These are phyloP conservation scores for Galeopterus variegatus DNA, from an alignment of 2,113 vertebrate species.

Conservation along the genomic window DNA sequence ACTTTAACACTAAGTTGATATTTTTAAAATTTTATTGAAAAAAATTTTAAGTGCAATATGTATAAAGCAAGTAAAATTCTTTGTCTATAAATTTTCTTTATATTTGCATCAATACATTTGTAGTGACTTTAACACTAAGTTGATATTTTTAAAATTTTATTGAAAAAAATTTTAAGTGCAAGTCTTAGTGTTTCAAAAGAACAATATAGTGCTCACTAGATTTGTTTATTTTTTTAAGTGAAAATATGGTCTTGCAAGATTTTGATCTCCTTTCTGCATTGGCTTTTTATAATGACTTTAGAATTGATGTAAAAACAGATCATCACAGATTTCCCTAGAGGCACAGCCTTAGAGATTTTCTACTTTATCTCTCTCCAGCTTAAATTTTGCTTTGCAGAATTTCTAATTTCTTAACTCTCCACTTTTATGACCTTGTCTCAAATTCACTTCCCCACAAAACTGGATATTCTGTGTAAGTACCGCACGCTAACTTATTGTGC, in stretches of 20 bases:
- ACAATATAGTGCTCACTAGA: neutral
- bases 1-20: neutral
- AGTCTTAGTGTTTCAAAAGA: slow-evolving; percentile 29
- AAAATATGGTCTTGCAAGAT: slow-evolving; percentile 45
- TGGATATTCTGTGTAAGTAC: neutral
- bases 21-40: slow-evolving; percentile 16
- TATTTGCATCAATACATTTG: neutral
- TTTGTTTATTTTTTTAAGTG: neutral
- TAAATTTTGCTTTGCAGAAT: slow-evolving; percentile 24
- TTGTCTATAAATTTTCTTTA: slow-evolving; percentile 38
- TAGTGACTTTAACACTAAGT: neutral
- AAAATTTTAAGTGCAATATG: slow-evolving; percentile 29
- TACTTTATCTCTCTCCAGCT: neutral
- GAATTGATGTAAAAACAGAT: slow-evolving; percentile 16
- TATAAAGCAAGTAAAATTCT: no score
- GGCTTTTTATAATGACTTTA: neutral
- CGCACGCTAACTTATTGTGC: no score
- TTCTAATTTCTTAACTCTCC: slow-evolving; percentile 9
- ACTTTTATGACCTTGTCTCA: slow-evolving; percentile 45
- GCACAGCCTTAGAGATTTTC: neutral
- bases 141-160: slow-evolving; percentile 30
- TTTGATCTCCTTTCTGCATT: slow-evolving; percentile 30
- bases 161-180: slow-evolving; percentile 34
- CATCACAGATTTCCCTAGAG: neutral
- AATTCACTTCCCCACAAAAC: neutral